Evolutionary conservation across 2,113 vertebrate genomes (phyloP), one percentile per base, ranked within the genome.

Genomic region (Calidris pugnax): DNA sequence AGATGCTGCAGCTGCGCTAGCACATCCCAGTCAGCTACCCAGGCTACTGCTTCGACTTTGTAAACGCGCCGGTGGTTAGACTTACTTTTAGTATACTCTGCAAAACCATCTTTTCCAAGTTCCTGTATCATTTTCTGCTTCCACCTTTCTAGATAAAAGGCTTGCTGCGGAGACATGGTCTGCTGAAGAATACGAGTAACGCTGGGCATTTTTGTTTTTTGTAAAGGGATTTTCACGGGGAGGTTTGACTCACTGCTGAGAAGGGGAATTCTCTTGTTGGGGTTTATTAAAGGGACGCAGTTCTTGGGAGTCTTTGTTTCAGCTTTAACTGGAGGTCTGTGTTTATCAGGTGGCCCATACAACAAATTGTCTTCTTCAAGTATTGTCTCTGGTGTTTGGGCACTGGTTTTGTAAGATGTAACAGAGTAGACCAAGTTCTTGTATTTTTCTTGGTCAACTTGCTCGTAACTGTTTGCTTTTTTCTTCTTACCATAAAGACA

Each of bases 71-170:
- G 28, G 28, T 53, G 14, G 14, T 66, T 53, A 92, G 30, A 95
- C 97, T 98, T 98, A 99, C 99, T 99, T 97, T 98, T 97, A 67
- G 95, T 98, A 76, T 99, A 99, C 72, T 98, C 97, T 64, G 96
- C 98, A 96, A 99, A 99, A 51, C 99, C 99, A 48, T 99, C 98
- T 84, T 99, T 98, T 90, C 99, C 99, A 14, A 99, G 98, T 78
- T 99, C 94, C 59, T 96, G 96, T 64, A 99, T 97, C 99, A 99
- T 99, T 86, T 78, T 98, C 91, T 97, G 98, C 95, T 98, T 99
- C 99, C 99, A 99, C 30, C 98, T 98, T 86, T 99, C 98, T 93
- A 99, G 96, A 88, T 97, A 98, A 93, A 99, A 99, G 33, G 95
- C 69, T 95, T 99, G 99, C 75, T 99, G 98, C 0, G 97, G 93